Evolutionary conservation across 2,888 invertebrate genomes (phyloP).

Genomic region (Nomada goodeniana): DNA sequence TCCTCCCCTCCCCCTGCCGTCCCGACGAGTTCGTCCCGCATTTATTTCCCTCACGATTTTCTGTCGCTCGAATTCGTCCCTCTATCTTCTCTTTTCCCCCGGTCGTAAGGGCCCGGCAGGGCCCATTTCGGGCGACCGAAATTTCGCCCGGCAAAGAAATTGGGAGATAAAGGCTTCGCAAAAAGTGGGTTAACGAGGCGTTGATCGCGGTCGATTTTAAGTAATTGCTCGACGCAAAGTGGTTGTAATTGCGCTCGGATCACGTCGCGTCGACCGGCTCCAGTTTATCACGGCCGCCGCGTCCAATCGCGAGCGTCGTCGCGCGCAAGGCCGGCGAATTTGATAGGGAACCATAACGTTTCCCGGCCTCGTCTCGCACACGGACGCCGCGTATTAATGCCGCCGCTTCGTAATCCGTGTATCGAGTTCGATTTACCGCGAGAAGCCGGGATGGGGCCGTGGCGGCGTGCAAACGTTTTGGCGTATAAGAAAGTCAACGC

Average conservation of each 20-base stretch:
- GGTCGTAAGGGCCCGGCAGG: neutral
- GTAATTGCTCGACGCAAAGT: slow-evolving; percentile 41
- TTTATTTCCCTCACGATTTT: slow-evolving; percentile 6
- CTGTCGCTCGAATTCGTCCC: slow-evolving; percentile 14
- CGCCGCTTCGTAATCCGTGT: too few relatives aligned
- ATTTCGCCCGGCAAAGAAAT: slow-evolving; percentile 23
- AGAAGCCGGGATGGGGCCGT: too few relatives aligned
- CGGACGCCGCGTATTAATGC: too few relatives aligned
- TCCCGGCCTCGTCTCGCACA: too few relatives aligned
- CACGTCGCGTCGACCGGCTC: neutral
- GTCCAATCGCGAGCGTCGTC: neutral
- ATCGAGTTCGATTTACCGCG: too few relatives aligned
- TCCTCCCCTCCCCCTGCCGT: neutral
- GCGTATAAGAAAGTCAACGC: too few relatives aligned
- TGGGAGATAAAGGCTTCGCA: slow-evolving; percentile 30
- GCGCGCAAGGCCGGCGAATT: neutral
- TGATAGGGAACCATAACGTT: neutral
- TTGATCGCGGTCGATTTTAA: slow-evolving; percentile 57
- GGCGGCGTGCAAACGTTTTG: too few relatives aligned
- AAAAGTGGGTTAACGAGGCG: slow-evolving; percentile 65
- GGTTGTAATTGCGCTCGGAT: slow-evolving; percentile 29
- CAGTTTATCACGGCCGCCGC: neutral
- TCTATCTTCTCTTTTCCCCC: neutral
- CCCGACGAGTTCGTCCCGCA: slow-evolving; percentile 9
- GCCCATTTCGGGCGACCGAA: neutral